Evolutionary conservation across 2,113 vertebrate species (phyloP), one percentile per base, ranked within the genome.

Genomic region (Xyrauchen texanus): DNA sequence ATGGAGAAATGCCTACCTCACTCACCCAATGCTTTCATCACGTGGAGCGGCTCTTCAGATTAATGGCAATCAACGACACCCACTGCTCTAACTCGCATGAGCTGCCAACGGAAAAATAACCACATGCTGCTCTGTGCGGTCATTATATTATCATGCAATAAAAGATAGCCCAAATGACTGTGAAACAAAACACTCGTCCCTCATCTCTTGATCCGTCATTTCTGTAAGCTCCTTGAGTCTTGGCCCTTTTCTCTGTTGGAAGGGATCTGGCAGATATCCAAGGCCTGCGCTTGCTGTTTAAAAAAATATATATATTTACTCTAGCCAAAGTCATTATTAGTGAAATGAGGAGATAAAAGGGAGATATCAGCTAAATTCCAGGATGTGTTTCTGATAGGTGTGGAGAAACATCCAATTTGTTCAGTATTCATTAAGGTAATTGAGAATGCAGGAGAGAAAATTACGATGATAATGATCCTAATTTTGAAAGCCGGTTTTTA

Each of bases 341-440:
- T 15, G 68, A 77, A 82, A 64, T 64, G 82, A 73, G 52, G 63
- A 76, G 72, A 85, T 82, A 82, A 80, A 85, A 80, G 65, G 46
- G 73, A 60, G 73, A 77, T 83, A 80, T 79, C 55, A 13, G 80
- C 83, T 69, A 67, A 81, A 80, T 71, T 81, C 63, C 47, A 15
- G 46, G 55, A 76, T 13, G 16, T 67, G 72, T 77, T 75, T 51
- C 78, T 69, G 57, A 79, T 68, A 74, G 81, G 65, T 81, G 81
- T 53, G 57, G 81, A 71, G 74, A 81, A 83, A 77, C 79, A 68
- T 77, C 82, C 74, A 74, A 79, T 80, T 85, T 81, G 75, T 71
- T 68, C 65, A 60, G 82, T 71, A 80, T 84, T 85, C 80, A 82
- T 85, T 85, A 84, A 66, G 63, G 76, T 85, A 85, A 84, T 81